A percentile compares a stretch with the other conserved stretches of the same genome.
Evolutionary conservation across 2,888 invertebrate genomes (phyloP).

Genomic region (Tridacna gigas): DNA sequence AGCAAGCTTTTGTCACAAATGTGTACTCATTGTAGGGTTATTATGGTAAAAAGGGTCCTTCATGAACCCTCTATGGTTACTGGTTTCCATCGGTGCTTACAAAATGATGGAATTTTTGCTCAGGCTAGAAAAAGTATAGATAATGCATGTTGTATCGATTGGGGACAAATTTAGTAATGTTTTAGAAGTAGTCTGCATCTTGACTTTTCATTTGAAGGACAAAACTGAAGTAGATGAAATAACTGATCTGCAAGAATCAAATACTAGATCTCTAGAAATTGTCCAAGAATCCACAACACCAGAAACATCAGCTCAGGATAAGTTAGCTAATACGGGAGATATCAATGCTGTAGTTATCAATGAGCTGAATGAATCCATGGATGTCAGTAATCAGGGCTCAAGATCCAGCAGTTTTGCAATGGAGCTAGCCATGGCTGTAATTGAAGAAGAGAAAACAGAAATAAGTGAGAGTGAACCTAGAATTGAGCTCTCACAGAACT

Average conservation of each 20-base stretch:
- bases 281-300: constrained; percentile 44
- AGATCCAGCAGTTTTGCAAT: constrained; percentile 55
- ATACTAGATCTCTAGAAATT: constrained; percentile 25
- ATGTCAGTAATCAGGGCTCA: constrained; percentile 55
- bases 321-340: constrained; percentile 62
- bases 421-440: constrained; percentile 44
- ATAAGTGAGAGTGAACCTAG: constrained; percentile 38
- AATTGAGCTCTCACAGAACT: constrained; percentile 34
- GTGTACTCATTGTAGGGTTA: too few species aligned
- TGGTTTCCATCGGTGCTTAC: too few species aligned
- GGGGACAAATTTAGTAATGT: too few species aligned
- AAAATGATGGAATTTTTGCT: too few species aligned
- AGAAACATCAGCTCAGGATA: constrained; percentile 39
- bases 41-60: too few species aligned
- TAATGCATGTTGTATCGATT: too few species aligned
- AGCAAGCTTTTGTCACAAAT: too few species aligned
- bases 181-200: neutral
- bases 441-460: constrained; percentile 54
- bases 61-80: too few species aligned
- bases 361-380: constrained; percentile 57
- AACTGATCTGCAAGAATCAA: constrained; percentile 29
- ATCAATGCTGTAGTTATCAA: constrained; percentile 52
- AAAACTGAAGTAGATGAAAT: constrained; percentile 21
- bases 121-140: too few species aligned
- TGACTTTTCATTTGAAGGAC: constrained; percentile 16